Base-by-base conservation (phyloP, 2,797 vertebrate genomes). In the Cyclura pinguis region DNA sequence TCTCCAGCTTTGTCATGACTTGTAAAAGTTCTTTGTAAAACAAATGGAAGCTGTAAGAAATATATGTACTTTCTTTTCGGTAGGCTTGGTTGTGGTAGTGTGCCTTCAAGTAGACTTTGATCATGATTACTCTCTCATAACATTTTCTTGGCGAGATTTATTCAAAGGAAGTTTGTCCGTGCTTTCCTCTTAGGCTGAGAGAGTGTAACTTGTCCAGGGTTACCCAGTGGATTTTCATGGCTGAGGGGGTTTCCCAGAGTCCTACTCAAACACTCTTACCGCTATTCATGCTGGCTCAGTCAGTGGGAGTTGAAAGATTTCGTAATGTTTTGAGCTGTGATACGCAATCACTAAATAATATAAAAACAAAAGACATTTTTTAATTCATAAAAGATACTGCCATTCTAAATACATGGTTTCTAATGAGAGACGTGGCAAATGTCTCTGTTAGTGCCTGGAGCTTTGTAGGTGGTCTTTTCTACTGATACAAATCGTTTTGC, bases 391-490 rank as follows among this genome's bases (percentile, higher is more conserved):
- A 89, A 86, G 87, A 85, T 55, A 81, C 59, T 0, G 0, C 74
- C 69, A 64, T 86, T 93, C 90, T 90, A 91, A 67, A 77, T 87
- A 24, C 89, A 93, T 92, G 52, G 73, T 82, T 89, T 94, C 78
- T 38, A 93, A 91, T 91, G 93, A 90, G 24, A 93, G 93, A 95
- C 91, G 92, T 89, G 73, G 52, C 85, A 89, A 92, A 55, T 93
- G 82, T 90, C 84, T 91, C 88, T 84, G 82, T 29, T 38, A 76
- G 73, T 84, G 88, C 74, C 57, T 93, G 88, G 77, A 91, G 93
- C 95, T 91, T 96, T 94, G 94, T 93, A 94, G 96, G 96, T 96
- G 95, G 95, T 96, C 95, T 86, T 91, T 92, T 80, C 69, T 93
- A 50, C 74, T 90, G 83, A 92, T 86, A 57, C 90, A 96, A 94